Evolutionary conservation across 1,140 invertebrate species (phyloP).

Genomic region (Drosophila nebulosa): DNA sequence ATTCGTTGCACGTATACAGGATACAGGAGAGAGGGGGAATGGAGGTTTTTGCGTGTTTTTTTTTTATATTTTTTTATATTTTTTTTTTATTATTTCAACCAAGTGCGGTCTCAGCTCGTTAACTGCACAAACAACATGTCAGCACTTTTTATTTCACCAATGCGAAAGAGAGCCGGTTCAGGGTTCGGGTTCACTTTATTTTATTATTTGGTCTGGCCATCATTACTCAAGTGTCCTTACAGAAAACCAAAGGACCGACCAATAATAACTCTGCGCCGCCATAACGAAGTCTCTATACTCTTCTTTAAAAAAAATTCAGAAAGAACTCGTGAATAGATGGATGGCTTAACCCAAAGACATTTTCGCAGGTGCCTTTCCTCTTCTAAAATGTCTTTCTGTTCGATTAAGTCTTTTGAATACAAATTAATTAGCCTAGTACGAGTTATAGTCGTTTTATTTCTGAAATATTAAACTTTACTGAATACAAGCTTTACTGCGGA

Average conservation of each 20-base stretch:
- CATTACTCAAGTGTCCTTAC: slow-evolving; percentile 70
- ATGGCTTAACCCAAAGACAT: too few relatives aligned
- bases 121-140: slow-evolving; percentile 78
- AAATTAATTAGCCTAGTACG: too few relatives aligned
- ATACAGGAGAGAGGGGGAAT: not conserved
- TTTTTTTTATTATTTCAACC: slow-evolving; percentile 52
- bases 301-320: too few relatives aligned
- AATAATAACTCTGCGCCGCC: not conserved
- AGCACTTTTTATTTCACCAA: slow-evolving; percentile 54
- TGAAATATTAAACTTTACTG: too few relatives aligned
- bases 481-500: too few relatives aligned
- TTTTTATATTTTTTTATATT: slow-evolving; percentile 19
- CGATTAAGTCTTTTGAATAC: too few relatives aligned
- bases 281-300: not conserved
- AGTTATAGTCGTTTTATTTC: too few relatives aligned
- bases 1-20: not conserved
- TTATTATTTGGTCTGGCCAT: slow-evolving; percentile 46
- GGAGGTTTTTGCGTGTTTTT: slow-evolving; percentile 8
- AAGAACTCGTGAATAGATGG: too few relatives aligned
- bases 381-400: too few relatives aligned
- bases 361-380: too few relatives aligned
- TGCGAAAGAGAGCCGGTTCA: slow-evolving; percentile 53
- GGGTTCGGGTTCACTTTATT: slow-evolving; percentile 48
- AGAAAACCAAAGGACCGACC: not conserved
- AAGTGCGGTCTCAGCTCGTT: slow-evolving; percentile 76